A percentile compares a stretch with the other conserved stretches of the same genome.
phyloP scores from a whole-genome alignment of 1,140 invertebrate species.

The Meteorus sp. region DNA sequence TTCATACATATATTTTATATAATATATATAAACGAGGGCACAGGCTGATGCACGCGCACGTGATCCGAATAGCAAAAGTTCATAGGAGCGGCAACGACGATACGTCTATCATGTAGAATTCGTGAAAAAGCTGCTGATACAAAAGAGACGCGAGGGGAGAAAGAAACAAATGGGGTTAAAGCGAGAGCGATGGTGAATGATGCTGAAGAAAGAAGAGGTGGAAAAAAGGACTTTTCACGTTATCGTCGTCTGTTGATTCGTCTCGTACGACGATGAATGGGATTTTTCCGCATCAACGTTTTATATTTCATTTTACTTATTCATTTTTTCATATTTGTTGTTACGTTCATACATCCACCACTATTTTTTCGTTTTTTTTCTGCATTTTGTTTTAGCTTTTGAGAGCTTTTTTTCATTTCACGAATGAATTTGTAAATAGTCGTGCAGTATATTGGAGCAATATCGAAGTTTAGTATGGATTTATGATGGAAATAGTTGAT shows the following conservation, averaged over 20 bases:
- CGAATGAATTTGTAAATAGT: too few relatives aligned
- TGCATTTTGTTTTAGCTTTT: too few relatives aligned
- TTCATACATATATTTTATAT: neutral
- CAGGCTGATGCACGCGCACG: slow-evolving; percentile 1
- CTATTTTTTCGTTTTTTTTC: neutral
- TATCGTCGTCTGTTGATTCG: neutral
- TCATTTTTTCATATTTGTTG: neutral
- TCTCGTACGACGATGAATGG: slow-evolving; percentile 16
- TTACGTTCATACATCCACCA: neutral
- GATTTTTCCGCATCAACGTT: neutral
- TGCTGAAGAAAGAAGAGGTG: neutral
- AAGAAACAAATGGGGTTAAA: neutral
- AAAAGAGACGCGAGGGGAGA: too few relatives aligned
- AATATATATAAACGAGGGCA: too few relatives aligned
- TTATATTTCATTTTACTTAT: neutral
- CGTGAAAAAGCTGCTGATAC: slow-evolving; percentile 10
- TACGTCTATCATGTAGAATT: slow-evolving; percentile 5
- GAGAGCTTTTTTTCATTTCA: too few relatives aligned
- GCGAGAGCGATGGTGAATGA: neutral
- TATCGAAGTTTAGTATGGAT: too few relatives aligned
- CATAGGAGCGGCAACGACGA: neutral
- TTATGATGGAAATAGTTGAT: too few relatives aligned
- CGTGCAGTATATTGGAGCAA: too few relatives aligned
- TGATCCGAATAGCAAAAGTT: slow-evolving; percentile 15
- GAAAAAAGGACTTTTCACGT: slow-evolving; percentile 17